Evolutionary conservation across 2,888 invertebrate species (phyloP).

Genomic region (Gastracanthus pulcherrimus): DNA sequence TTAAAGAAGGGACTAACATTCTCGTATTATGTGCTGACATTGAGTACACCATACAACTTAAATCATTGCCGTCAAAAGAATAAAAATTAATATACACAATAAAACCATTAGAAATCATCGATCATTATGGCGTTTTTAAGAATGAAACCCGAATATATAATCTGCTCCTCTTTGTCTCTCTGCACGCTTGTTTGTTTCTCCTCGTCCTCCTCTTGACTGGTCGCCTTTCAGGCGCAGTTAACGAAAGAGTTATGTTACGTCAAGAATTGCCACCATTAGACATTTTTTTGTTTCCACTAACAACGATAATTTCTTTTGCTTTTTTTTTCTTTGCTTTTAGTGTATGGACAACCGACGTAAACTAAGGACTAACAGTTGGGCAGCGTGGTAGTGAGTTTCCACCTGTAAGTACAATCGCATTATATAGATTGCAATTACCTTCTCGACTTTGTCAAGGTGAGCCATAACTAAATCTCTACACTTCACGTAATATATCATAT

Average conservation of each 20-base stretch:
- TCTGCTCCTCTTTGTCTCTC: conserved; percentile 52
- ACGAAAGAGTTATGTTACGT: conserved; percentile 71
- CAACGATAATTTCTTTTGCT: conserved; percentile 71
- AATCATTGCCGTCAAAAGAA: conserved; percentile 70
- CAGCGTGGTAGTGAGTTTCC: conserved; percentile 75
- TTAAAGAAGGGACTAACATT: conserved; percentile 74
- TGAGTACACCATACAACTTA: conserved; percentile 75
- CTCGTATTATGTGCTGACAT: conserved; percentile 75
- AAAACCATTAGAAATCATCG: conserved; percentile 73
- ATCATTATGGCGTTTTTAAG: conserved; percentile 64
- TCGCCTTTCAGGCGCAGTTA: conserved; percentile 65
- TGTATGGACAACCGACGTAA: conserved; percentile 75
- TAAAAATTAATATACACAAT: conserved; percentile 74
- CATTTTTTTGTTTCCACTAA: conserved; percentile 70
- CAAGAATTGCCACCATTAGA: conserved; percentile 70
- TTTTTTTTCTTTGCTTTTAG: conserved; percentile 69
- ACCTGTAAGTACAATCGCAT: conserved; percentile 67
- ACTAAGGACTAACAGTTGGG: conserved; percentile 77
- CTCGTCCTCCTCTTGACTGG: conserved; percentile 61
- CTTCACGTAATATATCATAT: background rate
- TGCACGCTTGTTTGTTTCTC: conserved; percentile 60
- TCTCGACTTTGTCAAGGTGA: background rate
- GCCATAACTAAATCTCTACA: background rate
- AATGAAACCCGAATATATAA: conserved; percentile 58
- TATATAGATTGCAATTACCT: conserved; percentile 40